phyloP scores from a whole-genome alignment of 2,888 invertebrate genomes.

The Cheilosia vulpina region DNA sequence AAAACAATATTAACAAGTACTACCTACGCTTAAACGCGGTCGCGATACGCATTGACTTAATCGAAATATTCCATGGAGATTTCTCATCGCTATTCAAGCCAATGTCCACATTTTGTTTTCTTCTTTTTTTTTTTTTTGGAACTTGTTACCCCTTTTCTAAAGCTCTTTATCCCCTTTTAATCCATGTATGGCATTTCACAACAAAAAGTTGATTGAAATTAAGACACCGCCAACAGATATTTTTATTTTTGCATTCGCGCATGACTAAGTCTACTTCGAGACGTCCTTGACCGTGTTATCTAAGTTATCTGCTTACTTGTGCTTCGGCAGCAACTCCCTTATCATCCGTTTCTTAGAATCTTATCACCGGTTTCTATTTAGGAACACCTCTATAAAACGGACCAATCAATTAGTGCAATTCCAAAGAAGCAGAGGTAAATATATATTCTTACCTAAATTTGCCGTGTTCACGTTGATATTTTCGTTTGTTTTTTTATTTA shows the following conservation, averaged over 20 bases:
- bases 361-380: slow-evolving; percentile 14
- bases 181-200: slow-evolving; percentile 3
- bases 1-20: background rate
- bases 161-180: background rate
- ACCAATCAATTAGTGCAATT: slow-evolving; percentile 8
- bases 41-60: background rate
- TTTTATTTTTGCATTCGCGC: background rate
- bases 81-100: background rate
- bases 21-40: background rate
- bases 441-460: background rate
- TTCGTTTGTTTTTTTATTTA: background rate
- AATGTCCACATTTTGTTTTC: background rate
- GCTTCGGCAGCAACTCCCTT: background rate
- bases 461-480: background rate
- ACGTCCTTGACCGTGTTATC: slow-evolving; percentile 28
- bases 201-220: background rate
- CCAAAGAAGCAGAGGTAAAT: background rate
- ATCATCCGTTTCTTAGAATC: background rate
- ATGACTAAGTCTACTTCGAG: slow-evolving; percentile 10
- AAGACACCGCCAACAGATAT: background rate
- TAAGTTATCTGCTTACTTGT: background rate
- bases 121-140: background rate
- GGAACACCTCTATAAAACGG: slow-evolving; percentile 10
- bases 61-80: background rate
- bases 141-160: background rate